These are phyloP conservation scores for Morpho achilles DNA, from an alignment of 2,888 invertebrate genomes.

Conservation along the genomic window DNA sequence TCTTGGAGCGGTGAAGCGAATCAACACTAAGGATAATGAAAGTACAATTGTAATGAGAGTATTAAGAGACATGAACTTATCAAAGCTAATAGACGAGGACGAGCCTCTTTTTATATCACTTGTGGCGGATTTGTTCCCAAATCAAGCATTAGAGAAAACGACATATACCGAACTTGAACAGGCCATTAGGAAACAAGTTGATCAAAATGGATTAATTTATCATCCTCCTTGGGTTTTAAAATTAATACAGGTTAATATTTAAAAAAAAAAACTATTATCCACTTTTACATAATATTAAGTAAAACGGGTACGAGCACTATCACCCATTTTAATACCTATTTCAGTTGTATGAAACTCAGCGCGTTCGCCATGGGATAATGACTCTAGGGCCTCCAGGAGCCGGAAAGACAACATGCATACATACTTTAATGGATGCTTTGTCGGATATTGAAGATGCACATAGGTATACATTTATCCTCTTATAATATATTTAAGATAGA, in stretches of 20 bases:
- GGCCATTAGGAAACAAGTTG: slow-evolving; percentile 91
- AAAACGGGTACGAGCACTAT: neutral
- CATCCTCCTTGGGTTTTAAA: slow-evolving; percentile 98
- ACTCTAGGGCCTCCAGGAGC: slow-evolving; percentile 96
- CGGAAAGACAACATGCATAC: slow-evolving; percentile 95
- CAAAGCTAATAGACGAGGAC: slow-evolving; percentile 97
- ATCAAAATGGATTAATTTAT: slow-evolving; percentile 88
- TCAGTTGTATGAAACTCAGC: slow-evolving; percentile 95
- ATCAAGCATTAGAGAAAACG: slow-evolving; percentile 95
- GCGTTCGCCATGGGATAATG: slow-evolving; percentile 98
- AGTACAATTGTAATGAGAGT: slow-evolving; percentile 98
- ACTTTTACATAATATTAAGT: neutral
- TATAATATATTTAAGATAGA: no score
- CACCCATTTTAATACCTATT: neutral
- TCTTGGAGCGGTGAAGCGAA: slow-evolving; percentile 93
- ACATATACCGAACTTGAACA: slow-evolving; percentile 92
- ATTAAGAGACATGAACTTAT: slow-evolving; percentile 97
- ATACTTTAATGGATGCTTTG: slow-evolving; percentile 94
- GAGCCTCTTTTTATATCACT: slow-evolving; percentile 98
- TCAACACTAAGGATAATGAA: slow-evolving; percentile 94
- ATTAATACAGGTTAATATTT: slow-evolving; percentile 87
- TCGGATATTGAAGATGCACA: slow-evolving; percentile 91
- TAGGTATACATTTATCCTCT: slow-evolving; percentile 69
- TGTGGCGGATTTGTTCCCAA: slow-evolving; percentile 97
- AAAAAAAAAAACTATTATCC: neutral